A percentile compares a stretch with the other conserved stretches of the same genome.
Conservation (phyloP, 2,113 vertebrate genomes). For the Glareola pratincola region DNA sequence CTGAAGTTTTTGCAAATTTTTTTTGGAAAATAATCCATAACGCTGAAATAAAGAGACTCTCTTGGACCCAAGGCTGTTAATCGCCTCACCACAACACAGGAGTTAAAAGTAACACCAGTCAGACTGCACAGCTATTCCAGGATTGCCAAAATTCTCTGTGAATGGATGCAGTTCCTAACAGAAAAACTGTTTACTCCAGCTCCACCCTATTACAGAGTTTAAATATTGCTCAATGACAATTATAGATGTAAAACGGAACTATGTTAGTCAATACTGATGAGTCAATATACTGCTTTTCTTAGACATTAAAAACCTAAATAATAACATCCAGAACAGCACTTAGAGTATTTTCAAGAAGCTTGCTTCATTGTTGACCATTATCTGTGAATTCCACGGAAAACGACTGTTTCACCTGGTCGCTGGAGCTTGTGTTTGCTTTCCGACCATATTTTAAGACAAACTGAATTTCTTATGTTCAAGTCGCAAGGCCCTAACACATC, state of each 20-base stretch:
- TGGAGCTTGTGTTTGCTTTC: not conserved
- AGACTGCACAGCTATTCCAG: not conserved
- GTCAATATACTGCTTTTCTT: constrained; percentile 40
- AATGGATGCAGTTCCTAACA: not conserved
- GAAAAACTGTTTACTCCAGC: not conserved
- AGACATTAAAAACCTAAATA: constrained; percentile 12
- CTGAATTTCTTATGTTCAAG: not conserved
- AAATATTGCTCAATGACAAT: constrained; percentile 46
- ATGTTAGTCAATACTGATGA: constrained; percentile 47
- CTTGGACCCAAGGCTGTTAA: not conserved
- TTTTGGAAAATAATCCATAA: not conserved
- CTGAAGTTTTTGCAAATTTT: not conserved
- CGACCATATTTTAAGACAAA: not conserved
- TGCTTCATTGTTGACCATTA: not conserved
- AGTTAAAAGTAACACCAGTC: not conserved
- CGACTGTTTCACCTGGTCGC: not conserved
- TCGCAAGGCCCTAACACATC: not conserved
- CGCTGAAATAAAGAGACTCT: not conserved
- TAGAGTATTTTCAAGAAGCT: not conserved
- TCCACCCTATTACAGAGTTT: constrained; percentile 44
- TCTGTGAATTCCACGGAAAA: not conserved
- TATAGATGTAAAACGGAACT: constrained; percentile 40
- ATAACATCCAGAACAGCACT: not conserved
- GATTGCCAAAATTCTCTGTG: not conserved
- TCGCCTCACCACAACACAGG: not conserved